A percentile compares a stretch with the other conserved stretches of the same genome.
Conservation (phyloP, 2,888 invertebrate species). For the Amphimallon solstitiale region DNA sequence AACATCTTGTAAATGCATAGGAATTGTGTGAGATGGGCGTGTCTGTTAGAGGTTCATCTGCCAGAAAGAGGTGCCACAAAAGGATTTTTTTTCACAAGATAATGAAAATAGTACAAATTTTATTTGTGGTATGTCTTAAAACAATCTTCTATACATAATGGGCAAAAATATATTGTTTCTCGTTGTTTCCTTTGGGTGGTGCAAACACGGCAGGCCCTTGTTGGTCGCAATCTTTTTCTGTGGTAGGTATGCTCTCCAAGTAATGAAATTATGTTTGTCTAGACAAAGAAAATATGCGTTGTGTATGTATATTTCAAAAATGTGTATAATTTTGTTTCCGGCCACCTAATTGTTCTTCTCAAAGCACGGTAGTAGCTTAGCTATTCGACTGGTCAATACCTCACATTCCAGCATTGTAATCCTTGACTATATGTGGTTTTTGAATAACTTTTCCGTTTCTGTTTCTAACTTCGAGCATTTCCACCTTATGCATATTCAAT, state of each 20-base stretch:
- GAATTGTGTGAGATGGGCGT: neutral
- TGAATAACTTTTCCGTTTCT: no score
- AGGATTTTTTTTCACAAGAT: slow-evolving; percentile 1
- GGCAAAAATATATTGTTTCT: neutral
- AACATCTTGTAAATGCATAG: neutral
- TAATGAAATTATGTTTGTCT: slow-evolving; percentile 1
- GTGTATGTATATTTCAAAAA: slow-evolving; percentile 1
- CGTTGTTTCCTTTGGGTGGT: neutral
- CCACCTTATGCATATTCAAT: no score
- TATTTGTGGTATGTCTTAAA: no score
- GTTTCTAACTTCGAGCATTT: no score
- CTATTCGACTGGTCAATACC: neutral
- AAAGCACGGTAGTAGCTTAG: slow-evolving; percentile 9
- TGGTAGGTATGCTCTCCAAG: slow-evolving; percentile 3
- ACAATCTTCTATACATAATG: no score
- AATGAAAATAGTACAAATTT: neutral
- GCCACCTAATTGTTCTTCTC: slow-evolving; percentile 2
- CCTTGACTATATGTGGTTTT: neutral
- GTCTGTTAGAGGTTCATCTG: slow-evolving; percentile 3
- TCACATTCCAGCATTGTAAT: slow-evolving; percentile 14
- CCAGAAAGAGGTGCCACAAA: neutral
- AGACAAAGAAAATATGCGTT: no score
- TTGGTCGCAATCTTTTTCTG: slow-evolving; percentile 4
- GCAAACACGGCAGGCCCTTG: slow-evolving; percentile 14
- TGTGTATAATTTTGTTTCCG: neutral